Percentiles rank a stretch among this genome's conserved stretches.
Evolutionary conservation across 2,113 vertebrate genomes (phyloP).

Genomic region (Tyrannus savana): DNA sequence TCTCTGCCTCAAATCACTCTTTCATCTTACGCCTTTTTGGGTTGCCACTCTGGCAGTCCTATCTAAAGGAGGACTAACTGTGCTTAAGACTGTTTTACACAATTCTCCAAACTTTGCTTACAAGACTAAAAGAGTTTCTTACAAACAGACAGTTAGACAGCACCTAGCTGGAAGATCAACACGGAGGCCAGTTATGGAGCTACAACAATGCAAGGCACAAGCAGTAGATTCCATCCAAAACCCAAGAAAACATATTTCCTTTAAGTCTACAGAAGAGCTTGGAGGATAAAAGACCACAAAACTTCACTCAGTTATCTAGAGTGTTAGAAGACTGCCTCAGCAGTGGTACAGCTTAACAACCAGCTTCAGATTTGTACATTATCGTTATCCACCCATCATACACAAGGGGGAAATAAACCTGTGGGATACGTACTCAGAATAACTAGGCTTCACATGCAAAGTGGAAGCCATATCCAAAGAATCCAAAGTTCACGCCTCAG

Average conservation of each 20-base stretch:
- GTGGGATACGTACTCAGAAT: background rate
- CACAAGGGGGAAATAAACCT: background rate
- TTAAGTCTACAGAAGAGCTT: background rate
- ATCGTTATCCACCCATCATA: background rate
- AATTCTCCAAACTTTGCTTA: background rate
- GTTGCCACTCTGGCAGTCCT: background rate
- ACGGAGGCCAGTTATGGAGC: background rate
- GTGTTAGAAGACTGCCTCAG: background rate
- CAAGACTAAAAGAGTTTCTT: background rate
- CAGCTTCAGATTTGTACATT: background rate
- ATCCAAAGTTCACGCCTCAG: background rate
- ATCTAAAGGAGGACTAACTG: background rate
- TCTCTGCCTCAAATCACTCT: background rate
- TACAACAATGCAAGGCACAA: background rate
- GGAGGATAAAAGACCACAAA: background rate
- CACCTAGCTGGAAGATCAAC: background rate
- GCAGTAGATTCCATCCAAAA: background rate
- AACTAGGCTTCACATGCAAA: background rate
- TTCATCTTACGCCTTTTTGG: background rate
- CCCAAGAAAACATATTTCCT: background rate
- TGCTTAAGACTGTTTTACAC: background rate
- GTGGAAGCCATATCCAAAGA: background rate
- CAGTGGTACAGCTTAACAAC: background rate
- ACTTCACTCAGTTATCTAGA: background rate
- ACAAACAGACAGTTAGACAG: background rate